Evolutionary conservation across 2,113 vertebrate species (phyloP), one percentile per base, ranked within the genome.

Genomic region (Lamprotornis superbus): DNA sequence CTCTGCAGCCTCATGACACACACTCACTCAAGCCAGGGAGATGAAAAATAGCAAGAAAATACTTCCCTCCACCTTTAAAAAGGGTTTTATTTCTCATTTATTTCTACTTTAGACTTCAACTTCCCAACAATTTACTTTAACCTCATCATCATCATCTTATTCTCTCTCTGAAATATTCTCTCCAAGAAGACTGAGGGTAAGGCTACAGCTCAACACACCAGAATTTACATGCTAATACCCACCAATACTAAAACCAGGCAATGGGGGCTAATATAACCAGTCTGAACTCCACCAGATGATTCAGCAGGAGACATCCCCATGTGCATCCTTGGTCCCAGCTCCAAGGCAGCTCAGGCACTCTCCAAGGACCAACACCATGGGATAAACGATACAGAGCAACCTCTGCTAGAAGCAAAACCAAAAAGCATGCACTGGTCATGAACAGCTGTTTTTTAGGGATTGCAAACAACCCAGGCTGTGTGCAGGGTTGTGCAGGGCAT

Each of bases 1-100:
- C 93, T 96, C 80, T 71, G 76, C 76, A 87, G 88, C 86, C 65
- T 70, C 75, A 24, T 0, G 33, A 93, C 90, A 88, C 76, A 75
- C 69, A 68, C 83, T 94, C 95, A 93, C 83, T 96, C 90, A 95
- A 96, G 92, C 68, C 94, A 94, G 88, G 65, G 94, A 95, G 73
- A 94, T 95, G 93, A 97, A 96, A 96, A 96, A 97, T 93, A 90
- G 93, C 90, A 71, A 90, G 92, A 95, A 95, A 95, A 97, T 93
- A 94, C 92, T 87, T 93, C 53, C 64, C 61, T 94, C 60, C 86
- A 46, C 80, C 83, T 95, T 90, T 90, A 94, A 94, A 97, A 96
- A 95, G 65, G 65, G 74, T 71, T 96, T 95, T 95, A 93, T 90
- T 96, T 69, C 92, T 94, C 83, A 97, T 96, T 96, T 94, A 77